Conservation (phyloP, 1,140 invertebrate genomes). For the Drosophila seguyi region DNA sequence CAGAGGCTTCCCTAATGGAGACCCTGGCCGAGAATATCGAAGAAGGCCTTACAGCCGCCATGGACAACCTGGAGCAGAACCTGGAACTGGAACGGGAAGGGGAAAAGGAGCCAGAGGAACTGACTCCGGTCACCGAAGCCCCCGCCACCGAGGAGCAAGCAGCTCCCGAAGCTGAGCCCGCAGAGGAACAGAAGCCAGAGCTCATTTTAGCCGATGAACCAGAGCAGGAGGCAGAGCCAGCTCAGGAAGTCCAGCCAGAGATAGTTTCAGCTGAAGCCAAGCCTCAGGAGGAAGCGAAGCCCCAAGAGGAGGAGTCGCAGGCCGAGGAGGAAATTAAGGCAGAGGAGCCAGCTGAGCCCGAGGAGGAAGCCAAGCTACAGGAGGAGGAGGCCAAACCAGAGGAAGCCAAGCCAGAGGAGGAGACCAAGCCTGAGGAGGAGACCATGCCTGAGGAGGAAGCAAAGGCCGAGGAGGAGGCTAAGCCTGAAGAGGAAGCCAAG, state of each 20-base stretch:
- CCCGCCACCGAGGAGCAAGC: constrained; percentile 4
- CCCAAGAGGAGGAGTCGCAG: constrained; percentile 6
- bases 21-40: constrained; percentile 56
- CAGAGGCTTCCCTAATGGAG: constrained; percentile 57
- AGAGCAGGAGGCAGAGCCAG: neutral
- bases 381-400: constrained; percentile 23
- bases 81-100: constrained; percentile 2
- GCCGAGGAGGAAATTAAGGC: neutral
- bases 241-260: constrained; percentile 5
- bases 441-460: neutral
- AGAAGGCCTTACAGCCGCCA: constrained; percentile 61
- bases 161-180: neutral
- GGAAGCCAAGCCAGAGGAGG: constrained; percentile 10
- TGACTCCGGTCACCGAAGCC: constrained; percentile 5
- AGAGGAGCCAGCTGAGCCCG: constrained; percentile 7
- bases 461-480: constrained; percentile 7
- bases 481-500: neutral
- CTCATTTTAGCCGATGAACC: constrained; percentile 19
- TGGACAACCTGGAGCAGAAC: constrained; percentile 53
- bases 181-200: constrained; percentile 19
- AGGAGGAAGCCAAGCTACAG: neutral
- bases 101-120: constrained; percentile 2
- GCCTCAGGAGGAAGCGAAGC: constrained; percentile 5
- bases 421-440: constrained; percentile 4
- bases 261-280: constrained; percentile 1